phyloP scores from a whole-genome alignment of 2,113 vertebrate genomes.

The Nibea coibor region DNA sequence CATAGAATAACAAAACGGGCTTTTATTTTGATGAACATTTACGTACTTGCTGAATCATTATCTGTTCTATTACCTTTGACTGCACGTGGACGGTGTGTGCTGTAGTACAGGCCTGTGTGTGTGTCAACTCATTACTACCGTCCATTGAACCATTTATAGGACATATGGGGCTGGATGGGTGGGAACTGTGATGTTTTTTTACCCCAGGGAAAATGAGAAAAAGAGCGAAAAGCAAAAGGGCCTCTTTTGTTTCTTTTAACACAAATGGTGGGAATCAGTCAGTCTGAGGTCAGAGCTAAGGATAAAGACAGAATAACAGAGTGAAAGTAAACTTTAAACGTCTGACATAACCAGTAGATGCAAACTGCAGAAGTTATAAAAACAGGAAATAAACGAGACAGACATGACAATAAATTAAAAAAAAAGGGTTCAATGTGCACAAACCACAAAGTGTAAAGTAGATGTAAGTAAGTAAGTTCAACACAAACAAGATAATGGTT shows the following conservation, averaged over 20 bases:
- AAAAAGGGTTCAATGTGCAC: neutral
- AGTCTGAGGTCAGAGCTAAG: neutral
- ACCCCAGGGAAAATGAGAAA: neutral
- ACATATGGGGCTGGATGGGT: neutral
- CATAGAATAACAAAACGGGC: neutral
- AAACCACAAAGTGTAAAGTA: neutral
- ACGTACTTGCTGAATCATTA: neutral
- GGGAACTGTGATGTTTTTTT: neutral
- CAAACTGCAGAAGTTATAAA: neutral
- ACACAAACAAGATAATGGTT: neutral
- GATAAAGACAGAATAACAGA: neutral
- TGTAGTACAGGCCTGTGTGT: neutral
- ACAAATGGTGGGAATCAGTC: constrained; percentile 11
- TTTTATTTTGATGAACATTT: neutral
- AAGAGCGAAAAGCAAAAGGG: neutral
- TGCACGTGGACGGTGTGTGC: neutral
- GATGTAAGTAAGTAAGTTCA: no score
- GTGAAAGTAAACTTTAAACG: neutral
- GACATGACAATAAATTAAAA: neutral
- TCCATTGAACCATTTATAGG: neutral
- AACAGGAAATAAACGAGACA: constrained; percentile 15
- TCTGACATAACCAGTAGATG: neutral
- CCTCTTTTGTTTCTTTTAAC: neutral
- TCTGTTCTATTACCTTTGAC: neutral
- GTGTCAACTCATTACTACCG: neutral